Evolutionary conservation across 2,888 invertebrate genomes (phyloP).

Genomic region (Lasioglossum oenotherae): DNA sequence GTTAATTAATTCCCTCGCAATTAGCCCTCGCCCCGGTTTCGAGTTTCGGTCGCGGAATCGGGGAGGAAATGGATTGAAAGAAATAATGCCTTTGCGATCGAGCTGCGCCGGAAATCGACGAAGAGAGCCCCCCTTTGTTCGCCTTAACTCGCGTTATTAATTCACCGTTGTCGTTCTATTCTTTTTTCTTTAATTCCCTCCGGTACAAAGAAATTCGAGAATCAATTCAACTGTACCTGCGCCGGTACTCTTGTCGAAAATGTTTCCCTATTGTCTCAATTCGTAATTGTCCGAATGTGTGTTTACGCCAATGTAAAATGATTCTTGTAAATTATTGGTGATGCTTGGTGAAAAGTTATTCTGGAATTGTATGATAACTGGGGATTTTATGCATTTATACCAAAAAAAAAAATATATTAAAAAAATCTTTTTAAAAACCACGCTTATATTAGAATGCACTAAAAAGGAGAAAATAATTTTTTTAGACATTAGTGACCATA

Average conservation of each 20-base stretch:
- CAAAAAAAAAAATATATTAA: no score
- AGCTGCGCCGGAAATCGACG: constrained; percentile 31
- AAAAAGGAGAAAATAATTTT: no score
- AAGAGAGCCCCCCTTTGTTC: neutral
- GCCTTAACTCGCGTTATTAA: neutral
- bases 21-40: neutral
- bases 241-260: no score
- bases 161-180: neutral
- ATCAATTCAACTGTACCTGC: neutral
- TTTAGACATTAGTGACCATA: no score
- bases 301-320: no score
- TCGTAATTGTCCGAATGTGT: no score
- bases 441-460: no score
- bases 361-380: no score
- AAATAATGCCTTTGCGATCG: constrained; percentile 10
- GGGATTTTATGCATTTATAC: no score
- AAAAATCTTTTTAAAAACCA: no score
- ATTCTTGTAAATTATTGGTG: no score
- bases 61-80: neutral
- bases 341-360: no score
- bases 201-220: neutral
- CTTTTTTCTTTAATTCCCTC: neutral
- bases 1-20: constrained; percentile 32
- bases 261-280: neutral
- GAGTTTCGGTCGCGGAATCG: neutral